Evolutionary conservation across 1,140 invertebrate species (phyloP).

Genomic region (silkworm (Bombyx mori)): DNA sequence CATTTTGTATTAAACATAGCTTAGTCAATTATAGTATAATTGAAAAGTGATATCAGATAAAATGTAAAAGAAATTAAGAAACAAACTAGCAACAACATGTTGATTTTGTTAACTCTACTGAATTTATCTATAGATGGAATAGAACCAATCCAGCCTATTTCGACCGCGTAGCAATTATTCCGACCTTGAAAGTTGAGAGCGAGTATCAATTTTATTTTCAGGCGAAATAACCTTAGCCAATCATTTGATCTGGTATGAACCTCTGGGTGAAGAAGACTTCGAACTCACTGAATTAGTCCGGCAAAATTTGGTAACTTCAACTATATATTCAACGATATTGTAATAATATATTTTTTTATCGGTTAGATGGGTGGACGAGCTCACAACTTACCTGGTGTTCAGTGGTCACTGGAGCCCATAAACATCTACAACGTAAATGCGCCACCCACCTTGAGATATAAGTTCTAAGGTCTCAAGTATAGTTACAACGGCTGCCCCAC

Average conservation of each 20-base stretch:
- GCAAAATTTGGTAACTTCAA: slow-evolving; percentile 18
- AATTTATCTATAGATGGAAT: too few species aligned
- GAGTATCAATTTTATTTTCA: slow-evolving; percentile 4
- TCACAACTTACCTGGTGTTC: too few species aligned
- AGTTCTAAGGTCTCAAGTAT: too few species aligned
- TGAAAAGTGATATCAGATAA: too few species aligned
- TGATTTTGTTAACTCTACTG: not conserved
- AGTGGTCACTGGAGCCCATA: too few species aligned
- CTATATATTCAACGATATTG: too few species aligned
- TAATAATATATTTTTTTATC: too few species aligned
- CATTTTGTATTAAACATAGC: not conserved
- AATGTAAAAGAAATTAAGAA: too few species aligned
- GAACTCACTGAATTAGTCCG: slow-evolving; percentile 18
- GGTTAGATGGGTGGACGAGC: too few species aligned
- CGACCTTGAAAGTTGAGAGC: not conserved
- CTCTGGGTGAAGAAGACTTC: slow-evolving; percentile 14
- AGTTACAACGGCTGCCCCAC: too few species aligned
- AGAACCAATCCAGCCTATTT: not conserved
- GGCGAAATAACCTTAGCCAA: slow-evolving; percentile 22
- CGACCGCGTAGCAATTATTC: slow-evolving; percentile 6
- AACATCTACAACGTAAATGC: too few species aligned
- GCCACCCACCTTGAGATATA: too few species aligned
- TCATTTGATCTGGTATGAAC: slow-evolving; percentile 24
- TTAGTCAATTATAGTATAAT: not conserved
- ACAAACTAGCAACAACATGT: not conserved